Evolutionary conservation across 2,797 vertebrate genomes (phyloP).

Genomic region (Trematomus bernacchii): DNA sequence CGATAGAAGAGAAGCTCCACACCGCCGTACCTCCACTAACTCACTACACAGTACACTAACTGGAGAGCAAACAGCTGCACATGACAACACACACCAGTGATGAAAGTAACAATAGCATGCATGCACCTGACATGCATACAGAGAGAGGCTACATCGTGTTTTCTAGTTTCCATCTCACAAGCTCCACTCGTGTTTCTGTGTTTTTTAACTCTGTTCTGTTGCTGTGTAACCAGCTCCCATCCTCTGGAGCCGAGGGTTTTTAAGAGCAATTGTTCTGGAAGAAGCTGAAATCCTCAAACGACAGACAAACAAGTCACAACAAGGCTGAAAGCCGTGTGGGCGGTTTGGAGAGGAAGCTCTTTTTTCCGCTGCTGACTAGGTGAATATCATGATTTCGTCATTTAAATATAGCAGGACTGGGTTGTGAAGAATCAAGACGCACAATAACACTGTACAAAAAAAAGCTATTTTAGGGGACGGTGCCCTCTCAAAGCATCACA

Average conservation of each 20-base stretch:
- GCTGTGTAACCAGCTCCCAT: slow-evolving; percentile 65
- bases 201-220: slow-evolving; percentile 41
- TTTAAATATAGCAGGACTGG: slow-evolving; percentile 66
- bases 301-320: slow-evolving; percentile 84
- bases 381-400: slow-evolving; percentile 74
- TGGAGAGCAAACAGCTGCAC: slow-evolving; percentile 82
- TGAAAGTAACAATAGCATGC: slow-evolving; percentile 73
- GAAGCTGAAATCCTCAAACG: slow-evolving; percentile 74
- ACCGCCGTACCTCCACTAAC: slow-evolving; percentile 70
- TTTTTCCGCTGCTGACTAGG: slow-evolving; percentile 75
- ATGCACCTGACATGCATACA: slow-evolving; percentile 76
- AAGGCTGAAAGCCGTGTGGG: slow-evolving; percentile 78
- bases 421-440: slow-evolving; percentile 52
- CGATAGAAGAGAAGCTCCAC: slow-evolving; percentile 68
- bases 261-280: slow-evolving; percentile 77
- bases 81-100: slow-evolving; percentile 77
- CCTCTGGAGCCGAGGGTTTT: slow-evolving; percentile 64
- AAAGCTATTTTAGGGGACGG: slow-evolving; percentile 47
- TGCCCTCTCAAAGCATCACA: slow-evolving; percentile 58
- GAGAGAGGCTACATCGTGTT: slow-evolving; percentile 28
- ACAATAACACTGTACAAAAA: slow-evolving; percentile 39
- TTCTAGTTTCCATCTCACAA: slow-evolving; percentile 52
- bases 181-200: slow-evolving; percentile 51
- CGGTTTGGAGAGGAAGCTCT: slow-evolving; percentile 73
- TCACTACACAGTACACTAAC: slow-evolving; percentile 67